Evolutionary conservation across 2,797 vertebrate species (phyloP), one percentile per base, ranked within the genome.

Genomic region (Hippocampus kuda): DNA sequence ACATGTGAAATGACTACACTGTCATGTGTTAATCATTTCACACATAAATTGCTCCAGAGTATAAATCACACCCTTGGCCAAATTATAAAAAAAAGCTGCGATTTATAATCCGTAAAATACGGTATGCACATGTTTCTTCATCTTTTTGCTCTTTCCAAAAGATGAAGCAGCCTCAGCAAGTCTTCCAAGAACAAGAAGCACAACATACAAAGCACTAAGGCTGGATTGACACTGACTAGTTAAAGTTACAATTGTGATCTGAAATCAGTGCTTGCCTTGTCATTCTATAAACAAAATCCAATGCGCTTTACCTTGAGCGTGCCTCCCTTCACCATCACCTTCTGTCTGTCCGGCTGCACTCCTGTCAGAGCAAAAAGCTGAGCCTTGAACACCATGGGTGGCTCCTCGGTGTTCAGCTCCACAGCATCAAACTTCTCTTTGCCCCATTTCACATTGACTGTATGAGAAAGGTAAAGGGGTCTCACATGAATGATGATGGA

Each of bases 381-480:
- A 79, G 97, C 97, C 88, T 99, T 99, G 91, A 99, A 99, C 51
- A 99, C 95, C 94, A 99, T 95, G 5, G 97, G 97, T 46, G 96
- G 94, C 53, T 99, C 97, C 10, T 99, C 97, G 0, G 97, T 99
- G 89, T 99, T 99, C 81, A 99, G 88, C 84, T 99, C 97, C 69
- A 99, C 93, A 0, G 90, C 95, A 82, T 98, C 95, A 20, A 97
- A 99, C 86, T 98, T 99, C 91, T 99, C 97, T 89, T 99, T 99
- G 75, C 97, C 97, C 97, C 97, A 99, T 89, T 99, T 99, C 88
- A 99, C 97, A 68, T 97, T 99, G 67, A 99, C 97, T 99, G 83
- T 4, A 78, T 42, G 76, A 66, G 24, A 18, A 18, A 13, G 15
- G 13, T 11, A 20, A 30, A 12, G 26, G 24, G 4, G 9, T 46